phyloP scores from a whole-genome alignment of 2,797 vertebrate species.

The Sebastes kiyomatsui region DNA sequence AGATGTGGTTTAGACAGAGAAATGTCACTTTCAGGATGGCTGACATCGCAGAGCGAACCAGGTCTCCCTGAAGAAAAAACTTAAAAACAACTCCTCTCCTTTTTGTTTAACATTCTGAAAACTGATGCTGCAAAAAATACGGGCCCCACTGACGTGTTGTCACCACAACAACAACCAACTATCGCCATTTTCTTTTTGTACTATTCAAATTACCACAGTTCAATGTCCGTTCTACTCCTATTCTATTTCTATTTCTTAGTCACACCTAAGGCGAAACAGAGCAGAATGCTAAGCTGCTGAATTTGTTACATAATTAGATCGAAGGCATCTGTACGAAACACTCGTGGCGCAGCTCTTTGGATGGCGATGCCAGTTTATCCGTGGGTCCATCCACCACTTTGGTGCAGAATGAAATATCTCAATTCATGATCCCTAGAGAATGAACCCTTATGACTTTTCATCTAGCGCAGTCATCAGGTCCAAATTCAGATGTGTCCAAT shows the following conservation, averaged over 20 bases:
- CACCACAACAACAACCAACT: background rate
- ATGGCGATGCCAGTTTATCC: background rate
- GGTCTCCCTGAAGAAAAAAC: slow-evolving; percentile 10
- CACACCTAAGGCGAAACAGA: background rate
- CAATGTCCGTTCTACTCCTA: background rate
- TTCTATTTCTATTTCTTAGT: background rate
- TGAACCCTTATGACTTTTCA: background rate
- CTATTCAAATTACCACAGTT: background rate
- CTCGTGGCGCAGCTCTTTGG: background rate
- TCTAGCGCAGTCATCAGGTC: background rate
- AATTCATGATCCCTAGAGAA: background rate
- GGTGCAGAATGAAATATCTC: background rate
- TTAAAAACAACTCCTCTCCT: background rate
- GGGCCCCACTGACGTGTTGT: no score
- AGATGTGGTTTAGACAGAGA: background rate
- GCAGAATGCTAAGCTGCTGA: slow-evolving; percentile 12
- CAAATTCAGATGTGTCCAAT: background rate
- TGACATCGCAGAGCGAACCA: background rate
- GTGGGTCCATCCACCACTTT: background rate
- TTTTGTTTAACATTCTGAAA: slow-evolving; percentile 16
- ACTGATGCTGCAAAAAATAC: slow-evolving; percentile 52
- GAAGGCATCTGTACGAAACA: no score
- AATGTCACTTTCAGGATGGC: slow-evolving; percentile 3
- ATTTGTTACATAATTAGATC: slow-evolving; percentile 1
- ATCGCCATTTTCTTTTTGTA: background rate